phyloP scores from a whole-genome alignment of 2,113 vertebrate species.

The Trematomus loennbergii region DNA sequence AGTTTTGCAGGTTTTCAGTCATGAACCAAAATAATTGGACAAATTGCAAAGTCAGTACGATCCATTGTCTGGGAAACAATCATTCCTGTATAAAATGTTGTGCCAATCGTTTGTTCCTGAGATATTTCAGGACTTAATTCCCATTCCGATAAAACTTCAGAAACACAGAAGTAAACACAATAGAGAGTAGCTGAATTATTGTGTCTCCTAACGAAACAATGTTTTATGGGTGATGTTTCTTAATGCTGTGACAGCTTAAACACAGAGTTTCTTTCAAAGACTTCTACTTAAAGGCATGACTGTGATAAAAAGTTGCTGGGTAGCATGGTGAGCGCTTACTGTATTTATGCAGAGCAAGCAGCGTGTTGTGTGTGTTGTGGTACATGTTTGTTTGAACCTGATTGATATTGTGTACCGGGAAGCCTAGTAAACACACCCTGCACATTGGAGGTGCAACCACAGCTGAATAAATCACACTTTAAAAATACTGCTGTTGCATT shows the following conservation, averaged over 20 bases:
- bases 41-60: not conserved
- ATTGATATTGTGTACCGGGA: not conserved
- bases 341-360: not conserved
- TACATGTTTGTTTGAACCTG: conserved; percentile 18
- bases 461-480: conserved; percentile 23
- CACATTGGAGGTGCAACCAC: not conserved
- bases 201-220: not conserved
- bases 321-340: not conserved
- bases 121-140: not conserved
- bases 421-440: not conserved
- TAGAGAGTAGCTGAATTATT: not conserved
- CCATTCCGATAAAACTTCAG: not conserved
- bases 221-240: not conserved
- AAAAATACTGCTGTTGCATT: conserved; percentile 21
- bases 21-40: not conserved
- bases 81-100: not conserved
- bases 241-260: not conserved
- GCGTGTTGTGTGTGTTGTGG: not conserved
- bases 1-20: not conserved
- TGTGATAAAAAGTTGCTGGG: not conserved
- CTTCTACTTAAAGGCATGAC: not conserved
- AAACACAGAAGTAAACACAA: not conserved
- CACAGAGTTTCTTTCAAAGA: not conserved
- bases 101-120: not conserved
- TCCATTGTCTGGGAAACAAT: not conserved